Evolutionary conservation across 2,113 vertebrate genomes (phyloP).

Genomic region (Monopterus albus): DNA sequence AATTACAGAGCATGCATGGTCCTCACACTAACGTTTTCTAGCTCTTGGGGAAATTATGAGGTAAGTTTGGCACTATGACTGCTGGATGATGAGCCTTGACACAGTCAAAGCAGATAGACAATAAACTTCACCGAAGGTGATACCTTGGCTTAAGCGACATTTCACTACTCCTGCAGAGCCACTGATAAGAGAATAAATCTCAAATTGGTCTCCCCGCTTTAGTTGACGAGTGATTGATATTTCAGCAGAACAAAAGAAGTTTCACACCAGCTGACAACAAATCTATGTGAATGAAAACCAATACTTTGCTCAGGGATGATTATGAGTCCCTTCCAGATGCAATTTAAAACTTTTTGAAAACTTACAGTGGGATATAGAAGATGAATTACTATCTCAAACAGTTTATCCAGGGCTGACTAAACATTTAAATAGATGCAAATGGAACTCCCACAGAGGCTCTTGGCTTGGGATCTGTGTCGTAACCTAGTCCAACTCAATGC

Average conservation of each 20-base stretch:
- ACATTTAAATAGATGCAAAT: constrained; percentile 79
- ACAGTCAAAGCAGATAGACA: constrained; percentile 26
- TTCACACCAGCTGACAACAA: neutral
- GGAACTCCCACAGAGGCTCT: constrained; percentile 63
- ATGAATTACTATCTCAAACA: constrained; percentile 28
- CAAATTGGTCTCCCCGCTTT: constrained; percentile 31
- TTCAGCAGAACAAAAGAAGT: constrained; percentile 31
- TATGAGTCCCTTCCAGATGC: neutral
- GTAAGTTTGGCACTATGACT: constrained; percentile 40
- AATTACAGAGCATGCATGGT: constrained; percentile 55
- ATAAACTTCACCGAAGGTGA: constrained; percentile 30
- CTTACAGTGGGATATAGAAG: neutral
- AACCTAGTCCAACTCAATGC: constrained; percentile 62
- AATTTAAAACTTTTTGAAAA: constrained; percentile 11
- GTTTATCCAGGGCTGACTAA: constrained; percentile 47
- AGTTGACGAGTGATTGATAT: constrained; percentile 43
- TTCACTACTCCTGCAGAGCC: constrained; percentile 43
- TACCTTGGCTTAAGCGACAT: constrained; percentile 34
- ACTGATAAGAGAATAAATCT: constrained; percentile 49
- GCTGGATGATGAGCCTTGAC: constrained; percentile 23
- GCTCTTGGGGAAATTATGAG: constrained; percentile 38
- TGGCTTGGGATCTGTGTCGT: constrained; percentile 51
- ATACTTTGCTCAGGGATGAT: neutral
- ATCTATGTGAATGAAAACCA: constrained; percentile 14
- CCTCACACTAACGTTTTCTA: neutral